Conservation (phyloP, 1,140 invertebrate species). For the Ephestia elutella region DNA sequence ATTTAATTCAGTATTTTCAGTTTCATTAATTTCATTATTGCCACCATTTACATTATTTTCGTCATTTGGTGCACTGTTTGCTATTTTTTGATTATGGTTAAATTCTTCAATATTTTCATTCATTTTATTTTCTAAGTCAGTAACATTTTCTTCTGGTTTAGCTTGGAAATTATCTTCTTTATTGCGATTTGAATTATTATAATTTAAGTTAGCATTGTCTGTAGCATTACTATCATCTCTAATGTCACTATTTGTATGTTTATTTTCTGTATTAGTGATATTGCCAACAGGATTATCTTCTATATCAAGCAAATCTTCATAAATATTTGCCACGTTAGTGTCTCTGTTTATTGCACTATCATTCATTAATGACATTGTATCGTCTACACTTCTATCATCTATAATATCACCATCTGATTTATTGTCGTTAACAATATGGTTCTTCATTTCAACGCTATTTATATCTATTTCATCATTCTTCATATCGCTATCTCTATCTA, state of each 20-base stretch:
- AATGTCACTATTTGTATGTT: neutral
- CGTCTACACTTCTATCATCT: neutral
- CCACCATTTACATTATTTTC: neutral
- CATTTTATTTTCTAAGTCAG: neutral
- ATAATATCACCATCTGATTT: neutral
- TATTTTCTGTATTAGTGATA: neutral
- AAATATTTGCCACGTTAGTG: neutral
- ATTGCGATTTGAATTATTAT: neutral
- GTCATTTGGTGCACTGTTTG: neutral
- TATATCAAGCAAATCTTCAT: slow-evolving; percentile 14
- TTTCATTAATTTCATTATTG: neutral
- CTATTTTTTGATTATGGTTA: neutral
- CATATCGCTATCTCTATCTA: neutral
- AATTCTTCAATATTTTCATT: neutral
- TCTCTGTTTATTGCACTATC: neutral
- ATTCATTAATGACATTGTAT: neutral
- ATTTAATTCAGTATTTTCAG: neutral
- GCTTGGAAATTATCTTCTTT: neutral
- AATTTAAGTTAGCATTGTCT: neutral
- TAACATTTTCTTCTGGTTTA: neutral
- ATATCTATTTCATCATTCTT: slow-evolving; percentile 10
- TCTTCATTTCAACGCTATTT: neutral
- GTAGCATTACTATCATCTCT: neutral
- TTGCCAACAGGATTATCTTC: slow-evolving; percentile 2
- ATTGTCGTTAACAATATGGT: neutral